Percentiles rank a stretch among this genome's conserved stretches.
Evolutionary conservation across 2,113 vertebrate species (phyloP).

Genomic region (Neotoma lepida): DNA sequence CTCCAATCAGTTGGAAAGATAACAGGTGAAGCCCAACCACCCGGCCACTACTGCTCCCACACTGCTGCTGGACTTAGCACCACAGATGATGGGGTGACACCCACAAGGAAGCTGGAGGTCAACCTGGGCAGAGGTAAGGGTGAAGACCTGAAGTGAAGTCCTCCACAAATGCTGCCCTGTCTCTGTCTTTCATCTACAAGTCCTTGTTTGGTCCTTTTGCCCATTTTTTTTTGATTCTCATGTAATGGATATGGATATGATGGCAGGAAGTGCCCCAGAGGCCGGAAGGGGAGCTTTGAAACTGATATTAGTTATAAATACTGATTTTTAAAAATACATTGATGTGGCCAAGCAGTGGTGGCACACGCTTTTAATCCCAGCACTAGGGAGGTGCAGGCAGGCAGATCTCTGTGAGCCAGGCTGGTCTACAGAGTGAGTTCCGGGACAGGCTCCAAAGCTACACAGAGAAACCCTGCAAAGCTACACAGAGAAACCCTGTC

Average conservation of each 20-base stretch:
- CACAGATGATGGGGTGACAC: constrained; percentile 84
- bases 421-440: too few species aligned
- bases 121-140: constrained; percentile 74
- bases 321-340: background rate
- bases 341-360: background rate
- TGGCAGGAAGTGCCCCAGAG: background rate
- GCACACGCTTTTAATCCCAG: too few species aligned
- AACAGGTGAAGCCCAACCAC: constrained; percentile 82
- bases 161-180: background rate
- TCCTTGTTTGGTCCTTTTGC: background rate
- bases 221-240: background rate
- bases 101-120: background rate
- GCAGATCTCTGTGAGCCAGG: too few species aligned
- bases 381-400: too few species aligned
- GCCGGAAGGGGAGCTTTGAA: background rate
- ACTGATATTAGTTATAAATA: background rate
- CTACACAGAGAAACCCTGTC: too few species aligned
- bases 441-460: too few species aligned
- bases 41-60: constrained; percentile 79
- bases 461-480: too few species aligned
- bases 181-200: constrained; percentile 1
- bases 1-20: constrained; percentile 89
- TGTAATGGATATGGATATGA: background rate
- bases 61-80: constrained; percentile 84
- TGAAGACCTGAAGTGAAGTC: constrained; percentile 38